Base-by-base conservation (phyloP, 35 echinoderm and acorn worm genomes). In the Strongylocentrotus purpuratus region DNA sequence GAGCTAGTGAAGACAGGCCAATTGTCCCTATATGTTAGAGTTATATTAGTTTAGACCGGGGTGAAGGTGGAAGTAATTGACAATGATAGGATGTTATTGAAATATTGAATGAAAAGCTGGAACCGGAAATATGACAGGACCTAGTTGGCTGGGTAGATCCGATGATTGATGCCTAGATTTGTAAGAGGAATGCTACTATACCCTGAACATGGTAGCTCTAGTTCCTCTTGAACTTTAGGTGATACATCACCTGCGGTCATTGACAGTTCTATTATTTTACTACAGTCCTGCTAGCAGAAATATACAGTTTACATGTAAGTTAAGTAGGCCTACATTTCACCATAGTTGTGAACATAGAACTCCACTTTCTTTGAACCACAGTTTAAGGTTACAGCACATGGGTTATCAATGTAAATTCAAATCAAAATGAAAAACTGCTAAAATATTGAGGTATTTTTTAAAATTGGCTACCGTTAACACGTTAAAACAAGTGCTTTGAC, bases 51-150 rank as follows among this genome's bases (percentile, higher is more conserved):
- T 41, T 41, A 41, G 35, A 41, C 0, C 35, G 3, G 35, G 35
- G 35, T 1, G 3, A 41, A 41, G 35, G 35, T 41, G 35, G 65
- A 78, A 22, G 28, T n/a, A 18, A 28, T 7, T 78, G 65, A 78
- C 65, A 78, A 78, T n/a, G 65, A 18, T 28, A 28, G 65, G 65
- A n/a, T 5, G 28, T 78, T 78, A n/a, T 78, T 78, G 5, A 78
- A n/a, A 28, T 78, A 78, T 78, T 78, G 22, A 78, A 78, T 78
- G 22, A n/a, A 78, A 41, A 78, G 20, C 20, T n/a, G 7, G 65
- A 78, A 78, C 65, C 18, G 65, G 65, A 78, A 78, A 78, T 78
- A 78, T 78, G 65, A 78, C 65, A 78, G 65, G 65, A 78, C 65
- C 65, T 78, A 17, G 11, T 17, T n/a, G 28, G 65, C 65, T 78